Base-by-base conservation (phyloP, 92 coral and sea anemone genomes). In the Micromussa lordhowensis region DNA sequence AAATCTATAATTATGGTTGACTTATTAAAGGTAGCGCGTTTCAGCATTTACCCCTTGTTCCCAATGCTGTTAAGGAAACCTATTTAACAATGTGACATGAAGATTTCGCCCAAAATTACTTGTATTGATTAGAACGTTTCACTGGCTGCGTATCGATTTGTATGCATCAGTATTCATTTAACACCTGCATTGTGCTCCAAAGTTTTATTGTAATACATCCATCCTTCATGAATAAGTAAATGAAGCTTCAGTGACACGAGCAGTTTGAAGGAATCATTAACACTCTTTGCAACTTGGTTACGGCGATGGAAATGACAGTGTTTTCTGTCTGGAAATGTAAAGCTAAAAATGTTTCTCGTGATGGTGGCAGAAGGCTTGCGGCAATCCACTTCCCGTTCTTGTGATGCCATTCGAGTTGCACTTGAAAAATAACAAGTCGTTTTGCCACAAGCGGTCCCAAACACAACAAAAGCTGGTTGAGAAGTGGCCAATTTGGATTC, bases 211-310 rank as follows among this genome's bases (percentile, higher is more conserved):
- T 70, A 49, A 48, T 82, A n/a, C 53, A 75, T 69, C 51, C 68
- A 30, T 17, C 86, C 86, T 53, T 82, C 78, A 68, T 82, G 78
- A 82, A 82, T 82, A 82, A 82, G 30, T 82, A 82, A 82, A 82
- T 57, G 44, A 12, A 30, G 44, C 78, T 69, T 30, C 51, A 10
- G 68, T 69, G 19, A 51, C 31, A 40, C 44, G 13, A 78, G 19
- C 86, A 48, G 77, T 68, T 82, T 44, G 64, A 63, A 13, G 5
- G 51, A 81, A 81, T 34, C 38, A 55, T 81, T 63, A 34, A 48
- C 19, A 48, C 64, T 49, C 26, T 82, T 49, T 1, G 5, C 29
- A 40, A 14, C 15, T 31, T 29, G 3, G 13, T 26, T 44, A 5
- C 26, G 19, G 16, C 5, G 38, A 35, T 15, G 36, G 30, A 70